Base-by-base conservation (phyloP, 2,797 vertebrate genomes). In the Hephaestus fuliginosus region DNA sequence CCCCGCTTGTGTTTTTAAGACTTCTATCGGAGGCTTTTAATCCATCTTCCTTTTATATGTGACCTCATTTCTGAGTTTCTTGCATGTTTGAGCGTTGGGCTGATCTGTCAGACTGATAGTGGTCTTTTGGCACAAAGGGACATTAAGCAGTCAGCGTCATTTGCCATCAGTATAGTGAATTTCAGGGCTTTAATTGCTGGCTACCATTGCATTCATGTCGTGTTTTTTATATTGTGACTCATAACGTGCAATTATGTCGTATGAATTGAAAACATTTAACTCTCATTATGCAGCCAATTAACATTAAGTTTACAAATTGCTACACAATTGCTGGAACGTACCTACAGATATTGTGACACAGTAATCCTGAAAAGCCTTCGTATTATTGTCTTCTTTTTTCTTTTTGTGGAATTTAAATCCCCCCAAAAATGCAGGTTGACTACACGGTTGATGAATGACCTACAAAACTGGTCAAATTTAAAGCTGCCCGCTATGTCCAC, bases 1-100 rank as follows among this genome's bases (percentile, higher is more conserved):
- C 30, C 57, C 44, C 28, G 10, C 63, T 80, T 61, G 25, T 76
- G 67, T 81, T 79, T 85, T 83, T 76, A 77, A 65, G 56, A 76
- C 30, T 56, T 76, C 53, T 62, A 68, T 78, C 60, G 36, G 1
- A 48, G 28, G 43, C 52, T 80, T 79, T 85, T 25, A 58, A 52
- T 58, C 62, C 51, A 30, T 69, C 41, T 64, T 55, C 22, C 33
- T 79, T 81, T 82, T 28, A 78, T 70, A 58, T 17, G 10, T 71
- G 71, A 76, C 74, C 82, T 85, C 3, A 18, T 78, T 80, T 70
- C 46, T 25, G 30, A 10, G 33, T 57, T 53, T 25, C 8, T 57
- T 74, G 68, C 36, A 61, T 74, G 48, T 67, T 58, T 75, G 20
- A 53, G 14, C 60, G 55, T 69, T 57, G 49, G 62, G 52, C 25